Evolutionary conservation across 2,888 invertebrate genomes (phyloP).

Genomic region (Laothoe populi): DNA sequence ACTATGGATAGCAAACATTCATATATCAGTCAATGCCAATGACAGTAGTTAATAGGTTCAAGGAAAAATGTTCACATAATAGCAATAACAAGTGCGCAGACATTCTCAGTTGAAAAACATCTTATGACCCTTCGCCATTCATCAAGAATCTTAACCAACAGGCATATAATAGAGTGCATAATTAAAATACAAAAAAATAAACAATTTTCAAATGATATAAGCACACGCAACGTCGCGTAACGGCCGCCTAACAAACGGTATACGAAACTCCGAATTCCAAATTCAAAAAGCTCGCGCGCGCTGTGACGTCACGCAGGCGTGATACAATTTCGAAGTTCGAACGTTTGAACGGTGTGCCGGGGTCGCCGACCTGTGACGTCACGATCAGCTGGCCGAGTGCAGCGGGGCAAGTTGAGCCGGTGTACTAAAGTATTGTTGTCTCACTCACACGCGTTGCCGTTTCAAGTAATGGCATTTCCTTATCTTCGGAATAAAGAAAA

Average conservation of each 20-base stretch:
- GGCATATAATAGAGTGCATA: constrained; percentile 17
- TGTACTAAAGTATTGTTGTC: constrained; percentile 32
- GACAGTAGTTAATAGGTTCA: background rate
- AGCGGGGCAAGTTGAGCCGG: constrained; percentile 42
- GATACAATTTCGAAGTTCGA: constrained; percentile 52
- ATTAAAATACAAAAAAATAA: constrained; percentile 22
- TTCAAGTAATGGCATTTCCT: constrained; percentile 24
- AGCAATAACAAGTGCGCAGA: background rate
- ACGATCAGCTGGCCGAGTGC: constrained; percentile 73
- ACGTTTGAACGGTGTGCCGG: constrained; percentile 45
- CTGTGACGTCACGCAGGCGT: constrained; percentile 61
- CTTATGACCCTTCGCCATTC: background rate
- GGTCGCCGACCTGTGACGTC: constrained; percentile 78
- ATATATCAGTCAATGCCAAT: constrained; percentile 1
- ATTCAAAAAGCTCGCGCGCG: constrained; percentile 44
- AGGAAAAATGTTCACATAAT: constrained; percentile 6
- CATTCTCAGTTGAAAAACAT: constrained; percentile 1
- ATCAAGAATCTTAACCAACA: constrained; percentile 29
- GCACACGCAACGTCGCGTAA: constrained; percentile 28
- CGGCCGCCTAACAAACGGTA: constrained; percentile 29
- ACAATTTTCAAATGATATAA: constrained; percentile 20
- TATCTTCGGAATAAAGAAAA: constrained; percentile 24
- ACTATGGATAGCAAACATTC: background rate
- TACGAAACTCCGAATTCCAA: constrained; percentile 36
- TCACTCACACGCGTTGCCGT: constrained; percentile 32